These are phyloP conservation scores for Marasmarcha lunaedactyla DNA, from an alignment of 2,888 invertebrate species.

Conservation along the genomic window DNA sequence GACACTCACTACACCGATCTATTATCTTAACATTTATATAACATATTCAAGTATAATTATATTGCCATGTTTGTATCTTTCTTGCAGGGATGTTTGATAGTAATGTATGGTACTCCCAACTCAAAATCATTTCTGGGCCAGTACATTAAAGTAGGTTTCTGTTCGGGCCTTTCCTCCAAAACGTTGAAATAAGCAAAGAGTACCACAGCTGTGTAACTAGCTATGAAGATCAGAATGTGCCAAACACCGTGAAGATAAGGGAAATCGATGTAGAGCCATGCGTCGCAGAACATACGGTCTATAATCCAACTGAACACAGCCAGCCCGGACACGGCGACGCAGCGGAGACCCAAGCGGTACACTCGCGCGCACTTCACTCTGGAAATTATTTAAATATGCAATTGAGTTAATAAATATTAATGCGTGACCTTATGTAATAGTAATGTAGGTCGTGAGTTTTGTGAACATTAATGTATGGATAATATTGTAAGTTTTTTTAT, in stretches of 20 bases:
- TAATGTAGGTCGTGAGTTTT: no score
- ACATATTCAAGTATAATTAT: no score
- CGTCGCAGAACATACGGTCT: slow-evolving; percentile 83
- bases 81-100: slow-evolving; percentile 71
- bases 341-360: slow-evolving; percentile 78
- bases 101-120: slow-evolving; percentile 81
- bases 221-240: slow-evolving; percentile 86
- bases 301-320: slow-evolving; percentile 84
- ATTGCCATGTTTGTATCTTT: slow-evolving; percentile 56
- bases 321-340: slow-evolving; percentile 74
- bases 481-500: no score
- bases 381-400: slow-evolving; percentile 18
- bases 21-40: no score
- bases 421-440: no score
- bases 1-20: no score
- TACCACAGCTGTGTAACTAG: slow-evolving; percentile 81
- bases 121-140: slow-evolving; percentile 85
- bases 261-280: slow-evolving; percentile 82
- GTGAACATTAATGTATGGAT: no score
- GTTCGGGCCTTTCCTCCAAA: slow-evolving; percentile 77
- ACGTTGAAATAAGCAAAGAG: slow-evolving; percentile 85
- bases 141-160: slow-evolving; percentile 76
- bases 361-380: slow-evolving; percentile 75
- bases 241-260: slow-evolving; percentile 87
- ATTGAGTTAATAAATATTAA: no score